Base-by-base conservation (phyloP, 2,888 invertebrate genomes). In the Drosophila longiperda region DNA sequence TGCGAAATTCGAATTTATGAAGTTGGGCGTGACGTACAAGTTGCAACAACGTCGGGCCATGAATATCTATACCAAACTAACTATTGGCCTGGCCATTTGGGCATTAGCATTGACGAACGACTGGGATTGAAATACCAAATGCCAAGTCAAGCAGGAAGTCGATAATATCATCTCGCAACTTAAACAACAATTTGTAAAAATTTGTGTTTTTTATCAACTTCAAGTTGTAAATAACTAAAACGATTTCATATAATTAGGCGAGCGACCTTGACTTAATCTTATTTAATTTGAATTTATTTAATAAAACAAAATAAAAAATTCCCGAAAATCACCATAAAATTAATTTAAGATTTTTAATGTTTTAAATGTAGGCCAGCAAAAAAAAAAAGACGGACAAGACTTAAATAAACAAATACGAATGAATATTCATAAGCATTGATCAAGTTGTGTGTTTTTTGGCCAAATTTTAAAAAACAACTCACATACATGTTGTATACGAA, bases 341-440 rank as follows among this genome's bases (percentile, higher is more conserved):
- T 9, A 59, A 62, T 57, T 15, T 34, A 54, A 42, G 40, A 38
- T 42, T 53, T 32, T 50, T 42, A 15, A 55, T 48, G 42, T 40
- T 40, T 17, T 34, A 62, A 83, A 82, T 82, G 75, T 82, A 81
- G 81, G 81, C 84, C 81, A 82, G 49, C 57, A 67, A 68, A 50
- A 7, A 20, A 53, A 20, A 52, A 33, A n/a, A 23, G 36, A 17
- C 15, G 3, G 42, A 57, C 62, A 9, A 64, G 54, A 53, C 17
- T 36, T 40, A 33, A 40, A 65, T 38, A 3, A 17, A 63, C 40
- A 42, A 61, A 66, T 50, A 62, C 65, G 48, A 53, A 57, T 89
- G 69, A 87, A 84, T 84, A 89, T 84, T 73, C 62, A 84, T 83
- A 54, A 61, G 36, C 15, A 54, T 32, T 55, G 52, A 63, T 53